phyloP scores from a whole-genome alignment of 2,113 vertebrate genomes.

The Hippopotamus amphibius region DNA sequence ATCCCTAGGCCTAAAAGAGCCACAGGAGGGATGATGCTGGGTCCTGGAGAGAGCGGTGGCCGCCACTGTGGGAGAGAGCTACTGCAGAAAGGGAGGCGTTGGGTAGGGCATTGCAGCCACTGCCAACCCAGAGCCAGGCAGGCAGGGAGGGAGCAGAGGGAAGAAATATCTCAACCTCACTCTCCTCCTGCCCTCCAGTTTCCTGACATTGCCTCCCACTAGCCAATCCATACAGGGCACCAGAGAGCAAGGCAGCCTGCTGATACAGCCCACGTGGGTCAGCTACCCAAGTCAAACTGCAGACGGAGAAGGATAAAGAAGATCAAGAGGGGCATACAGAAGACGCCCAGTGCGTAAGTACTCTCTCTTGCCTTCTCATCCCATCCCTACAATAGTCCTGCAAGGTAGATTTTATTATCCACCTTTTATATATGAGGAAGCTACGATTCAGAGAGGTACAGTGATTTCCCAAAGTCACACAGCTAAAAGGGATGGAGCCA shows the following conservation, averaged over 20 bases:
- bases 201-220: fast-evolving
- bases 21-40: too few species aligned
- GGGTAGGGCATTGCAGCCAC: fast-evolving
- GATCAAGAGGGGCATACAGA: fast-evolving
- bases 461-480: background rate
- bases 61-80: background rate
- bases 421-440: background rate
- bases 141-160: too few species aligned
- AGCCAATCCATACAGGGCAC: background rate
- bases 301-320: background rate
- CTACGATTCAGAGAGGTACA: background rate
- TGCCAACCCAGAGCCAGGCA: background rate
- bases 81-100: fast-evolving
- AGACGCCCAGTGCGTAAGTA: background rate
- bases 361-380: fast-evolving
- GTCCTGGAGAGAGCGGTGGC: too few species aligned
- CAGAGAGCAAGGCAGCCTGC: background rate
- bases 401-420: background rate
- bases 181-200: background rate
- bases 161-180: fast-evolving
- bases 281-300: fast-evolving
- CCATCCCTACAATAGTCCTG: too few species aligned
- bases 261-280: fast-evolving
- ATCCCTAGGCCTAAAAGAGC: too few species aligned
- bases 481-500: background rate